These are phyloP conservation scores for Tadarida brasiliensis DNA, from an alignment of 2,797 vertebrate species.

Conservation along the genomic window DNA sequence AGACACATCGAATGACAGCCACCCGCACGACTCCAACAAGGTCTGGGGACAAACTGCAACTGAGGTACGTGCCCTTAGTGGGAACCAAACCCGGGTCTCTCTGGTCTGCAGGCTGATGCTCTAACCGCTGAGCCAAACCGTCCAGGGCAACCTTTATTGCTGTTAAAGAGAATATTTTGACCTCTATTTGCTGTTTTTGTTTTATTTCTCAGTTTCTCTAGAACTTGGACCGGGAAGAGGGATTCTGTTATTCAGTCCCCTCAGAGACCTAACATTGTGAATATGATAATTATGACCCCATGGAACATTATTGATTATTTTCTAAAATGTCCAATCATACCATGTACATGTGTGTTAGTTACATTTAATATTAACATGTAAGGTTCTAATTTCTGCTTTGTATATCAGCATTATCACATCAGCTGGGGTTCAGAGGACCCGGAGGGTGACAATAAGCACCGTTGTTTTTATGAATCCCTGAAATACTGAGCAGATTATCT, in stretches of 20 bases:
- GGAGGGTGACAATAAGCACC: background rate
- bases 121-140: too few relatives aligned
- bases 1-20: too few relatives aligned
- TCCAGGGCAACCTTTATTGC: background rate
- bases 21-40: too few relatives aligned
- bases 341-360: background rate
- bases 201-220: constrained; percentile 29
- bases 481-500: background rate
- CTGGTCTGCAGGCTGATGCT: too few relatives aligned
- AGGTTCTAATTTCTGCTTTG: background rate
- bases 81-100: too few relatives aligned
- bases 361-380: background rate
- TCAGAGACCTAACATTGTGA: background rate
- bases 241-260: background rate
- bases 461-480: background rate
- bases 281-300: background rate
- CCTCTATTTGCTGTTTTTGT: background rate
- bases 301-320: background rate
- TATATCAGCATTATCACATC: background rate
- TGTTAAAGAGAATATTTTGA: background rate
- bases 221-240: background rate
- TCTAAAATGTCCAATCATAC: background rate
- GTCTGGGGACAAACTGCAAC: too few relatives aligned
- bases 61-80: too few relatives aligned
- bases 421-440: background rate